Percentiles rank a stretch among this genome's conserved stretches.
phyloP scores from a whole-genome alignment of 2,888 invertebrate genomes.

The Lasioglossum malachurum region DNA sequence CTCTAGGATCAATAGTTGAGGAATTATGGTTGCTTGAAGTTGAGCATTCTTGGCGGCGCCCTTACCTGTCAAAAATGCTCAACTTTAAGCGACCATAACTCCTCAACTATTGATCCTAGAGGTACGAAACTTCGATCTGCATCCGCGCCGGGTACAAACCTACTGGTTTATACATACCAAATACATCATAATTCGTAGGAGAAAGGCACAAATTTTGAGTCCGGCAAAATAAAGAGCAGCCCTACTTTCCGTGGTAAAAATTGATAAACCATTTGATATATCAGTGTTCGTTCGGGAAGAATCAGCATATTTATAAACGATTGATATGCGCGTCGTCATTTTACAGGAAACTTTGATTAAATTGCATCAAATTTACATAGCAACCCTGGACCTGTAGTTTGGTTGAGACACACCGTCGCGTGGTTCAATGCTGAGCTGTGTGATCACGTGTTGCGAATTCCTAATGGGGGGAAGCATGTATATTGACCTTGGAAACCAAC shows the following conservation, averaged over 20 bases:
- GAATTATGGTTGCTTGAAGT: too few species aligned
- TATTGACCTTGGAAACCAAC: conserved; percentile 12
- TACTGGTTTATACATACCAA: too few species aligned
- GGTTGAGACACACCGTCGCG: not conserved
- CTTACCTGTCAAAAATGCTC: too few species aligned
- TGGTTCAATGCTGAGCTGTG: conserved; percentile 6
- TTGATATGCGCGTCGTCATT: not conserved
- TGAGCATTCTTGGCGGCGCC: too few species aligned
- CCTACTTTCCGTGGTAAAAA: not conserved
- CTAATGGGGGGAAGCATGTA: not conserved
- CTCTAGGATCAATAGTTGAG: too few species aligned
- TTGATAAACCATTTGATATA: not conserved
- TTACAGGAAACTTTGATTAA: conserved; percentile 7
- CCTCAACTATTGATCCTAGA: too few species aligned
- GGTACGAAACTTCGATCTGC: too few species aligned
- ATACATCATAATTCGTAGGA: too few species aligned
- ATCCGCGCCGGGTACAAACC: too few species aligned
- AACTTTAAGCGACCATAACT: too few species aligned
- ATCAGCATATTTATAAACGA: not conserved
- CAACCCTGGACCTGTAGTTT: not conserved
- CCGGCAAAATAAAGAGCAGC: too few species aligned
- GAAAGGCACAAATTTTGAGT: too few species aligned
- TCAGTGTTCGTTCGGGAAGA: not conserved
- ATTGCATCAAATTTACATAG: conserved; percentile 8
- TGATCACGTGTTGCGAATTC: conserved; percentile 15